These are phyloP conservation scores for Euplagia quadripunctaria DNA, from an alignment of 2,888 invertebrate genomes.

Conservation along the genomic window DNA sequence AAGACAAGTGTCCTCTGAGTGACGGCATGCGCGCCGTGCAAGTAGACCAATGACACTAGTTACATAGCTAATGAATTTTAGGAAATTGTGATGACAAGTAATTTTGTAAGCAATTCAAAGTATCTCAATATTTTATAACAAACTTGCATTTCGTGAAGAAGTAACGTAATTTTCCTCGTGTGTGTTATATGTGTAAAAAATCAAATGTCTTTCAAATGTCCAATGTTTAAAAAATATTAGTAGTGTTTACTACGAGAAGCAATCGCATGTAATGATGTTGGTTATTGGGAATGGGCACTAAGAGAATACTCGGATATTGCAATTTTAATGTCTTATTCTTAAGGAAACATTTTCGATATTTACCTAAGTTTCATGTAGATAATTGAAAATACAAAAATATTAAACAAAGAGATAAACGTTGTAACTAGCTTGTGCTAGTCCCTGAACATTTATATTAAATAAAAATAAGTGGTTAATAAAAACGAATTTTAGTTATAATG, in stretches of 20 bases:
- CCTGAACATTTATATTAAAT: no score
- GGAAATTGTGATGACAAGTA: background rate
- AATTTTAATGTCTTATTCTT: background rate
- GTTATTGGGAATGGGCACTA: background rate
- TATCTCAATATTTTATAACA: background rate
- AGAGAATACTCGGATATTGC: background rate
- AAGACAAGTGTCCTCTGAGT: constrained; percentile 49
- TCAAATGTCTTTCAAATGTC: background rate
- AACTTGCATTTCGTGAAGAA: background rate
- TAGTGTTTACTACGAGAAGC: background rate
- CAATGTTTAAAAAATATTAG: background rate
- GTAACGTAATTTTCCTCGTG: background rate
- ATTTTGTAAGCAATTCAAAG: constrained; percentile 5
- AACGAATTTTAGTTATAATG: background rate
- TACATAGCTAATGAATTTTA: constrained; percentile 3
- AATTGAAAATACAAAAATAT: background rate
- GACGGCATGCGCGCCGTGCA: constrained; percentile 57
- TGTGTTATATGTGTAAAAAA: constrained; percentile 1
- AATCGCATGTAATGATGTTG: background rate
- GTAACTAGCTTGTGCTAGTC: no score
- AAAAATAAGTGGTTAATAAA: background rate
- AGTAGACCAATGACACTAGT: constrained; percentile 42
- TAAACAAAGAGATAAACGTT: no score
- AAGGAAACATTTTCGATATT: no score
- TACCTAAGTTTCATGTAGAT: background rate